Conservation (phyloP, 1,140 invertebrate species). For the Ruditapes philippinarum region DNA sequence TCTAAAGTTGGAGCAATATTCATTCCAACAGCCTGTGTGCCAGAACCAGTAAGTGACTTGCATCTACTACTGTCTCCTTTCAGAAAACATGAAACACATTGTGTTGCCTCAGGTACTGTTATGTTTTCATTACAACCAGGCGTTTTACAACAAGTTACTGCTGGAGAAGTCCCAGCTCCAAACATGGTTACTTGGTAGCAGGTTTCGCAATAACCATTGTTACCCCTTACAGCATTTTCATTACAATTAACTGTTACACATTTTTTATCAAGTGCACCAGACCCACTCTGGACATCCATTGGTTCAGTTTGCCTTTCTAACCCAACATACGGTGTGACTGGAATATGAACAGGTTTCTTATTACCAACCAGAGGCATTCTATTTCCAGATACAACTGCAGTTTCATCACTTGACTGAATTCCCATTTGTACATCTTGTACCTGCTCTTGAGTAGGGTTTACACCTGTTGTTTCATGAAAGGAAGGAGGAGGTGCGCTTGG, state of each 20-base stretch:
- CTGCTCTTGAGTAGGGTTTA: background rate
- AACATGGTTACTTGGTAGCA: constrained; percentile 56
- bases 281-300: background rate
- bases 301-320: background rate
- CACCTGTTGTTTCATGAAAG: background rate
- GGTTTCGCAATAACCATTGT: constrained; percentile 57
- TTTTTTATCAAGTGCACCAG: background rate
- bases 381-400: background rate
- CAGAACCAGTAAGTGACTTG: background rate
- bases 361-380: background rate
- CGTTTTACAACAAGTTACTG: background rate
- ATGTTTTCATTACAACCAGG: constrained; percentile 5
- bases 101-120: background rate
- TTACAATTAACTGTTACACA: background rate
- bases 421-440: background rate
- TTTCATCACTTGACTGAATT: background rate
- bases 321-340: background rate
- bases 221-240: background rate
- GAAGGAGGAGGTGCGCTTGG: constrained; percentile 27
- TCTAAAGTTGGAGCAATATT: constrained; percentile 21
- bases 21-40: background rate
- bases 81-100: constrained; percentile 42
- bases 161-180: background rate
- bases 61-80: background rate
- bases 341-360: background rate